phyloP scores from a whole-genome alignment of 37 sponge, comb jelly and placozoan species.

The Cliona cf. orientalis region DNA sequence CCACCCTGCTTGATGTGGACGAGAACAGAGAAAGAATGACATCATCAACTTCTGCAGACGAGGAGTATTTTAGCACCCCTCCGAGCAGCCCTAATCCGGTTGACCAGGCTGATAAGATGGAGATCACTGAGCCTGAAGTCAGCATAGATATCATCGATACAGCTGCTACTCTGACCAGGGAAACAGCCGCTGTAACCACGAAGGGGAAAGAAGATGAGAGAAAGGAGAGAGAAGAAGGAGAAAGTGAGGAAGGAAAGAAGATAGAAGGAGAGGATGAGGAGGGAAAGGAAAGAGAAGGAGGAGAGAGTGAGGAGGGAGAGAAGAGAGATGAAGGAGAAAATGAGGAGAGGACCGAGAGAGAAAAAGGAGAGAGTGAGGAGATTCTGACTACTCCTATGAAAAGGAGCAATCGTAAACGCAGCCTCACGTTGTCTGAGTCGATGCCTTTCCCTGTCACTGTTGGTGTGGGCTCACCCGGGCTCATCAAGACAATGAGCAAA shows the following conservation, averaged over 20 bases:
- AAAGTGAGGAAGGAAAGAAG: not conserved
- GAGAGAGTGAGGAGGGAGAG: not conserved
- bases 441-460: not conserved
- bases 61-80: slow-evolving; percentile 49
- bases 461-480: not conserved
- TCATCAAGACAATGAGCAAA: not conserved
- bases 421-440: not conserved
- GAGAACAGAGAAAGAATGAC: not conserved
- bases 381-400: not conserved
- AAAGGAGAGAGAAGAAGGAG: not conserved
- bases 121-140: too few relatives aligned
- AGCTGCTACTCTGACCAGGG: too few relatives aligned
- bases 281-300: not conserved
- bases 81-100: slow-evolving; percentile 35
- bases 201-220: not conserved
- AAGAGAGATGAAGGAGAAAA: not conserved
- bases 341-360: not conserved
- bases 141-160: too few relatives aligned
- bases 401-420: not conserved
- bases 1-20: not conserved
- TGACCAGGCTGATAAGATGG: not conserved
- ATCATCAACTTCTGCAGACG: slow-evolving; percentile 12
- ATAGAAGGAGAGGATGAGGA: not conserved
- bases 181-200: not conserved
- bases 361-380: not conserved